Evolutionary conservation across 2,797 vertebrate genomes (phyloP).

Genomic region (Loris lydekkerianus): DNA sequence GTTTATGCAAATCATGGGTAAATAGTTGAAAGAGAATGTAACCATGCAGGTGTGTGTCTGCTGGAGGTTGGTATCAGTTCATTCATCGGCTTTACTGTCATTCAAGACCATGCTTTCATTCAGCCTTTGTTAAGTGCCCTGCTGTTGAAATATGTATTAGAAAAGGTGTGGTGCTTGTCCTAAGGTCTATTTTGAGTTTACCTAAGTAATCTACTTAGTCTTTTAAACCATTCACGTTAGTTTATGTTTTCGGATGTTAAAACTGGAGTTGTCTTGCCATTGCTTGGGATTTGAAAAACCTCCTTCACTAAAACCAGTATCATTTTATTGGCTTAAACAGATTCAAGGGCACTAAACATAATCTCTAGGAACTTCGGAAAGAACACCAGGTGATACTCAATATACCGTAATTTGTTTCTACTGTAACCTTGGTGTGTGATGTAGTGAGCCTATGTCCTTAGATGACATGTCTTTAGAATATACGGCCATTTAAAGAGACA

Average conservation of each 20-base stretch:
- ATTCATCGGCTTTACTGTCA: not conserved
- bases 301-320: slow-evolving; percentile 36
- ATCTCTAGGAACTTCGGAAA: not conserved
- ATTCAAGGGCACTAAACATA: not conserved
- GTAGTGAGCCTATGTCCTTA: slow-evolving; percentile 30
- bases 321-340: slow-evolving; percentile 1
- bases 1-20: not conserved
- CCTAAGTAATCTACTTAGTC: not conserved
- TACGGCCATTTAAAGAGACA: slow-evolving; percentile 11
- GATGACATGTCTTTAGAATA: slow-evolving; percentile 18
- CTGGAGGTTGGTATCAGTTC: not conserved
- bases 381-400: not conserved
- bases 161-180: not conserved
- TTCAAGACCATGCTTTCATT: no score
- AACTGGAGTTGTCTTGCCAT: not conserved
- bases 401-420: slow-evolving; percentile 5
- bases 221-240: not conserved
- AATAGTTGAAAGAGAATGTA: not conserved
- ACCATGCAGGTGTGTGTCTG: not conserved
- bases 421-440: not conserved
- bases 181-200: not conserved
- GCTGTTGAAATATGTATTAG: not conserved
- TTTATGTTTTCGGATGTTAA: slow-evolving; percentile 1
- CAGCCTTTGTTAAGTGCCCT: not conserved
- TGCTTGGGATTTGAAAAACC: slow-evolving; percentile 13